Percentiles rank a stretch among this genome's conserved stretches.
Evolutionary conservation across 2,113 vertebrate genomes (phyloP).

Genomic region (Crotalus tigris): DNA sequence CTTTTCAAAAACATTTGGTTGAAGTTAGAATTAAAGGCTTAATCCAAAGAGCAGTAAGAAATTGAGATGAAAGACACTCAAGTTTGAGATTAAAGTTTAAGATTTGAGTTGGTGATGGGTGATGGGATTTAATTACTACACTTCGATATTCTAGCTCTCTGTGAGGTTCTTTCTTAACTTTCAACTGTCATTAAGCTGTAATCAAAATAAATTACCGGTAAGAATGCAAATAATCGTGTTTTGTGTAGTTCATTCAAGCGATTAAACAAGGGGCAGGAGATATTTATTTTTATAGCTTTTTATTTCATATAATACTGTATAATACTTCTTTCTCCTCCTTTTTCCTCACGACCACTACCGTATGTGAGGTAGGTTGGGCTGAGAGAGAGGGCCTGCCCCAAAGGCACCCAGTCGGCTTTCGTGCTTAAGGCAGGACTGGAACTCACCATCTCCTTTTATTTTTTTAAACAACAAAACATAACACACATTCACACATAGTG

Average conservation of each 20-base stretch:
- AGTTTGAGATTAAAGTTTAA: neutral
- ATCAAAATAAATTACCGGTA: neutral
- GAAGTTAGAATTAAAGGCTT: neutral
- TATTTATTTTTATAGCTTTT: neutral
- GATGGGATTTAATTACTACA: neutral
- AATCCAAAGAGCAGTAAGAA: too few species aligned
- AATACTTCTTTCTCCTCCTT: too few species aligned
- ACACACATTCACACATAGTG: too few species aligned
- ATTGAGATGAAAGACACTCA: too few species aligned
- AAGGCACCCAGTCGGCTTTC: too few species aligned
- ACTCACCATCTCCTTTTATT: too few species aligned
- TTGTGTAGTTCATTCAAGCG: neutral
- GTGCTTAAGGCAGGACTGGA: too few species aligned
- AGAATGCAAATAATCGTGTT: neutral
- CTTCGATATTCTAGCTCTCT: neutral
- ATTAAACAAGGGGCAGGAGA: neutral
- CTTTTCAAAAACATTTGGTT: neutral
- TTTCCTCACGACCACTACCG: too few species aligned
- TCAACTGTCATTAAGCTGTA: neutral
- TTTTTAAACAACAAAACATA: too few species aligned
- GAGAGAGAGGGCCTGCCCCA: too few species aligned
- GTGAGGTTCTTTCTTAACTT: neutral
- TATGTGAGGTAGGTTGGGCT: too few species aligned
- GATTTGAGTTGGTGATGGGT: neutral
- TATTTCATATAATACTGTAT: too few species aligned